These are phyloP conservation scores for Volucella inflata DNA, from an alignment of 2,888 invertebrate genomes.

Conservation along the genomic window DNA sequence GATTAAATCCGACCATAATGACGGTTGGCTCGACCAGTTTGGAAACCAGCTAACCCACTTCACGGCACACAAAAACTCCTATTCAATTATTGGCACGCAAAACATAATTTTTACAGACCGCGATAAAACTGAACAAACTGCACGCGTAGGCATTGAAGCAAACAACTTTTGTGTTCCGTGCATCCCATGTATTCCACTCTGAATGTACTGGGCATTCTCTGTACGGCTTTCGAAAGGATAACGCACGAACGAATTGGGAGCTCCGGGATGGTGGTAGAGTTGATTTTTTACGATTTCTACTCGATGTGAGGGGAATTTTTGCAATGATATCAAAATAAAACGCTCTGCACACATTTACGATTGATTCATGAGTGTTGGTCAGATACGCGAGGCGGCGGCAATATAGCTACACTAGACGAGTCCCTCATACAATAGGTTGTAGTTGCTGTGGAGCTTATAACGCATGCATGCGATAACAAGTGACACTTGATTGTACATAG, in stretches of 20 bases:
- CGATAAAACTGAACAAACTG: constrained; percentile 47
- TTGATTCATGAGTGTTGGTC: constrained; percentile 39
- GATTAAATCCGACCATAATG: constrained; percentile 39
- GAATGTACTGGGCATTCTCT: not conserved
- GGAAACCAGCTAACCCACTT: constrained; percentile 4
- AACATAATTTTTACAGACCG: constrained; percentile 47
- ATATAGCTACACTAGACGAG: not conserved
- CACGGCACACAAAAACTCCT: constrained; percentile 18
- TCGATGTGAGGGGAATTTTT: constrained; percentile 44
- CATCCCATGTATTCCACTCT: too few species aligned
- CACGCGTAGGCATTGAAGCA: constrained; percentile 5
- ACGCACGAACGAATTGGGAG: constrained; percentile 2
- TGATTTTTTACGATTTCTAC: constrained; percentile 42
- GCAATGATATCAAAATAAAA: constrained; percentile 40
- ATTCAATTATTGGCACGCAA: constrained; percentile 57
- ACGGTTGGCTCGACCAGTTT: not conserved
- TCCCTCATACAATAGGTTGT: not conserved
- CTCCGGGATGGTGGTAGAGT: not conserved
- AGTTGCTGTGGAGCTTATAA: not conserved
- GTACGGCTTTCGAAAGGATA: constrained; percentile 20
- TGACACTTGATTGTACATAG: not conserved
- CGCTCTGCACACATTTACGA: constrained; percentile 20
- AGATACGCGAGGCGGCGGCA: not conserved
- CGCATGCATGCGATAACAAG: not conserved
- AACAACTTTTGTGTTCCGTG: not conserved